Percentiles rank a stretch among this genome's conserved stretches.
These are phyloP conservation scores for Lophotriccus pileatus DNA, from an alignment of 2,797 vertebrate genomes.

Conservation along the genomic window DNA sequence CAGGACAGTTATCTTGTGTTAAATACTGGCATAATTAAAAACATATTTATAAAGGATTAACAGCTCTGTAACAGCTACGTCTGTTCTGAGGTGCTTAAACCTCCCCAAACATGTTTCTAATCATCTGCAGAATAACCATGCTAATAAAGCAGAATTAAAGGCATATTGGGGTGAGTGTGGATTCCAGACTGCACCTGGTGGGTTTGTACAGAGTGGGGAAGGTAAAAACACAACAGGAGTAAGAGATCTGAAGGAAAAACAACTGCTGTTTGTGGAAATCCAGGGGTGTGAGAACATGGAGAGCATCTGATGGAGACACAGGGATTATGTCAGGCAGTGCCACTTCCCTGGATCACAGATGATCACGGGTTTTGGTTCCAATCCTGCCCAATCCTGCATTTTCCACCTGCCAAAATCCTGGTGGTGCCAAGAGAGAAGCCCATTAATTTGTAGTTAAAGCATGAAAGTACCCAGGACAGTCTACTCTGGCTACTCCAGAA, in stretches of 20 bases:
- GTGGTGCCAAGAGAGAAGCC: neutral
- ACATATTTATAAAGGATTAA: slow-evolving; percentile 70
- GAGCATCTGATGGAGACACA: neutral
- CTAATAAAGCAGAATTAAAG: slow-evolving; percentile 53
- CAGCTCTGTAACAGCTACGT: slow-evolving; percentile 46
- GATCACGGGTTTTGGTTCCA: neutral
- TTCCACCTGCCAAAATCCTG: neutral
- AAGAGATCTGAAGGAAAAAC: neutral
- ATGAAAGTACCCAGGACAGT: rapidly evolving
- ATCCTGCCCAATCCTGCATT: neutral
- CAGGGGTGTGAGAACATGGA: rapidly evolving
- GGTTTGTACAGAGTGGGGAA: neutral
- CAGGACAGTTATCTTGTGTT: slow-evolving; percentile 46
- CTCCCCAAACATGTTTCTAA: slow-evolving; percentile 54
- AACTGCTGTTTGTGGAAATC: neutral
- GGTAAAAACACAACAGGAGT: neutral
- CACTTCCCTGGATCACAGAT: neutral
- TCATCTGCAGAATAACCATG: slow-evolving; percentile 45
- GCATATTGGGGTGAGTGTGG: neutral
- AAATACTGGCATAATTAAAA: slow-evolving; percentile 67
- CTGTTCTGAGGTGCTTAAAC: slow-evolving; percentile 32
- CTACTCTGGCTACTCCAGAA: rapidly evolving
- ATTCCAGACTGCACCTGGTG: slow-evolving; percentile 23
- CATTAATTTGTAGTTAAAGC: rapidly evolving
- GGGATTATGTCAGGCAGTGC: neutral